Conservation (phyloP, 2,113 vertebrate species). For the human region GRCh38 chr14:99318001-99318500, state of each 20-base stretch:
- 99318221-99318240: conserved; percentile 66
- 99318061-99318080: conserved; percentile 61
- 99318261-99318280: not conserved
- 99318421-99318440: rapidly evolving
- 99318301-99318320: not conserved
- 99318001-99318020: conserved; percentile 71
- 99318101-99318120: conserved; percentile 54
- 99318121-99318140: not conserved
- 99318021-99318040: conserved; percentile 38
- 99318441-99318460: not conserved
- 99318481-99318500: rapidly evolving
- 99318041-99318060: conserved; percentile 43
- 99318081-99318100: conserved; percentile 76
- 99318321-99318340: not conserved
- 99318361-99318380: not conserved
- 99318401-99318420: not conserved
- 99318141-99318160: not conserved
- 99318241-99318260: not conserved
- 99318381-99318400: not conserved
- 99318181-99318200: conserved; percentile 48
- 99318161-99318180: conserved; percentile 58
- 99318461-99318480: rapidly evolving
- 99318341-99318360: not conserved
- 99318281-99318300: not conserved
- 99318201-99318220: conserved; percentile 43